Conservation (phyloP, 2,113 vertebrate genomes). For the Chaenogobius annularis region DNA sequence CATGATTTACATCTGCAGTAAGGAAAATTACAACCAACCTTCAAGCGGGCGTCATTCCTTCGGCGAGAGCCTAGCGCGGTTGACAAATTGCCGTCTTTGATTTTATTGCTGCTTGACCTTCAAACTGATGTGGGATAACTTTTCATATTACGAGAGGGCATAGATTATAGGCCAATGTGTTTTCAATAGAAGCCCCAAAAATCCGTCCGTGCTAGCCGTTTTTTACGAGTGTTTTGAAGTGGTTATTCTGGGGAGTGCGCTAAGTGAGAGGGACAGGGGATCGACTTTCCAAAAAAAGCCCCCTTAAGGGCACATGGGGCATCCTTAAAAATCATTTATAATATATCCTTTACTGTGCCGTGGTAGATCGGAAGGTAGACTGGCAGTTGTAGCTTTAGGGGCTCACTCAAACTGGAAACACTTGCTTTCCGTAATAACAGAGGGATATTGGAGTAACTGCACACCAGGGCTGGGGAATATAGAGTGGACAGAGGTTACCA, state of each 20-base stretch:
- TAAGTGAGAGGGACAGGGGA: conserved; percentile 59
- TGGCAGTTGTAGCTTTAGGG: conserved; percentile 44
- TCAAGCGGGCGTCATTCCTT: neutral
- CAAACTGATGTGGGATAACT: conserved; percentile 55
- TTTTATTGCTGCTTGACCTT: conserved; percentile 73
- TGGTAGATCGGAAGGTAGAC: conserved; percentile 37
- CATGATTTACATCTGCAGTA: conserved; percentile 45
- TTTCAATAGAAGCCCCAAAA: conserved; percentile 60
- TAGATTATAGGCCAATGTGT: conserved; percentile 69
- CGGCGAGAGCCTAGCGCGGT: conserved; percentile 25
- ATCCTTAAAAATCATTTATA: conserved; percentile 66
- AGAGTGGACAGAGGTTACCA: conserved; percentile 25
- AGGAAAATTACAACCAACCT: conserved; percentile 10
- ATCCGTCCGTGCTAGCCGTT: conserved; percentile 46
- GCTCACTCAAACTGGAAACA: conserved; percentile 55
- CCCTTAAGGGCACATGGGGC: conserved; percentile 48
- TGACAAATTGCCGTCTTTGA: conserved; percentile 69
- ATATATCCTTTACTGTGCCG: conserved; percentile 32
- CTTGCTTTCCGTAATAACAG: conserved; percentile 43
- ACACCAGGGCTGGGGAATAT: conserved; percentile 27
- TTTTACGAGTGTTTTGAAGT: conserved; percentile 64
- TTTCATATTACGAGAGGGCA: conserved; percentile 42
- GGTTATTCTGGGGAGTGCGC: conserved; percentile 50
- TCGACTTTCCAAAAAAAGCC: conserved; percentile 58
- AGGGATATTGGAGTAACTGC: conserved; percentile 42